Base-by-base conservation (phyloP, 2,888 invertebrate species). In the Heteromyza rotundicornis region DNA sequence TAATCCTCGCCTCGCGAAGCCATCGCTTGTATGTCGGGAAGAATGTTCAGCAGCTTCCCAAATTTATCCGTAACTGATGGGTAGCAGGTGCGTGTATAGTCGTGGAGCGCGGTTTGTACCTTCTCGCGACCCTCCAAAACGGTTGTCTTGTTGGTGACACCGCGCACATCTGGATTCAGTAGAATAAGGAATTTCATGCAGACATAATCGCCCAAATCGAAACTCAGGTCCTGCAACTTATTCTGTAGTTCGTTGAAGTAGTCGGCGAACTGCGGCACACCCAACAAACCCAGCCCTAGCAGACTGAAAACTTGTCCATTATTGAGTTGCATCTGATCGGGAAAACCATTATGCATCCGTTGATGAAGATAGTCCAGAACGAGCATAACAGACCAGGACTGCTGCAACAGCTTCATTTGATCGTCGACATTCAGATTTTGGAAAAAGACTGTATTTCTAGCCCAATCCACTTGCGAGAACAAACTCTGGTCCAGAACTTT, bases 371-470 rank as follows among this genome's bases (percentile, higher is more conserved):
- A 96, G 83, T 99, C 98, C 76, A 99, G 86, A 70, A 99, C 94
- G 80, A 99, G 86, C 92, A 99, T 95, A 84, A 98, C 97, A 64
- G 97, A 96, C 98, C 98, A 99, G 61, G 96, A 96, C 84, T 96
- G 92, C 85, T 98, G 98, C 72, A 99, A 88, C 67, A 98, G 86
- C 85, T 96, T 96, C 96, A 98, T 98, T 86, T 98, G 98, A 86
- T 99, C 98, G 82, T 98, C 98, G 81, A 98, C 97, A 95, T 96
- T 96, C 86, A 98, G 90, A 89, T 98, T 97, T 88, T 96, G 97
- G 89, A 98, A 98, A 89, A 96, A 98, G 83, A 94, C 90, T 76
- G 97, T 96, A 86, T 96, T 96, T 82, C 98, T 88, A 85, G 98
- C 98, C 98, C 98, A 98, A 86, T 98, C 98, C 80, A 98, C 98